Evolutionary conservation across 1,140 invertebrate genomes (phyloP).

Genomic region (Brachionus rotundiformis): DNA sequence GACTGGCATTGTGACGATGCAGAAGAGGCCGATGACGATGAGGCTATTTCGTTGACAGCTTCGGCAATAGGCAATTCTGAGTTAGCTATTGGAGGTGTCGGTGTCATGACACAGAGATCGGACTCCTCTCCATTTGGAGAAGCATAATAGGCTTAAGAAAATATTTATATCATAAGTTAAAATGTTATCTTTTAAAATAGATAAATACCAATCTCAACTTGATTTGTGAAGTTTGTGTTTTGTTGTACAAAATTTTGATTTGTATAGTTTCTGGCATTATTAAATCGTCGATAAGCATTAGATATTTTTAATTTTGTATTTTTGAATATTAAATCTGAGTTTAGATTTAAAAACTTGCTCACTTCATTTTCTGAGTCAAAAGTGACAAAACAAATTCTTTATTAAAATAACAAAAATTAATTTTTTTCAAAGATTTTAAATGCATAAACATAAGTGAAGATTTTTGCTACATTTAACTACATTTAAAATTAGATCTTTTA

Average conservation of each 20-base stretch:
- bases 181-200: neutral
- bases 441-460: too few relatives aligned
- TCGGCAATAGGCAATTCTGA: neutral
- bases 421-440: neutral
- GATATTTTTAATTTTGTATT: constrained; percentile 40
- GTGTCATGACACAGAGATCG: neutral
- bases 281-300: constrained; percentile 11
- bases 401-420: neutral
- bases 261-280: neutral
- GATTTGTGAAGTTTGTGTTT: neutral
- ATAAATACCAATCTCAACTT: constrained; percentile 18
- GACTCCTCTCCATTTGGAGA: neutral
- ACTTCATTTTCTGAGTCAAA: constrained; percentile 15
- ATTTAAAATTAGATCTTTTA: too few relatives aligned
- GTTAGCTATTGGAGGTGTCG: neutral
- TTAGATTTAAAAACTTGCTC: constrained; percentile 8
- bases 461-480: too few relatives aligned
- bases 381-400: constrained; percentile 36
- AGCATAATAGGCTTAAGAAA: neutral
- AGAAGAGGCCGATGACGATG: constrained; percentile 14
- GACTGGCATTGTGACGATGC: constrained; percentile 2
- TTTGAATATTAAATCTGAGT: constrained; percentile 21
- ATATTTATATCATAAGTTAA: neutral
- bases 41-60: neutral
- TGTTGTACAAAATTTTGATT: constrained; percentile 4